Evolutionary conservation across 2,888 invertebrate genomes (phyloP).

Genomic region (Maniola hyperantus): DNA sequence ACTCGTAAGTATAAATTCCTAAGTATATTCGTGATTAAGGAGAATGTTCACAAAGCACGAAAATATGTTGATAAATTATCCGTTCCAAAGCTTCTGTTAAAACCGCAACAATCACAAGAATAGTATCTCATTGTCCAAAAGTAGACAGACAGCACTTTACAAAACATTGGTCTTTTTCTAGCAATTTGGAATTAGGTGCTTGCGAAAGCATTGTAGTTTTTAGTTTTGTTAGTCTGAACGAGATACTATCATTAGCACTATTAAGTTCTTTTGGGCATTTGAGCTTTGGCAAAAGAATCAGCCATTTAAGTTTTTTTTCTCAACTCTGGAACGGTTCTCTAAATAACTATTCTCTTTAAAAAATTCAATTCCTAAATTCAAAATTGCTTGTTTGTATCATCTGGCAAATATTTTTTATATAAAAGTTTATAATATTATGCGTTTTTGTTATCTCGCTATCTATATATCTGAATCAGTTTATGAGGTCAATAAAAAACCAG

Average conservation of each 20-base stretch:
- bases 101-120: slow-evolving; percentile 35
- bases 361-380: not conserved
- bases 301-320: not conserved
- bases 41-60: slow-evolving; percentile 23
- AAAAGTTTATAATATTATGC: too few relatives aligned
- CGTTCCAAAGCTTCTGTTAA: slow-evolving; percentile 24
- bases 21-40: slow-evolving; percentile 1
- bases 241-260: slow-evolving; percentile 30
- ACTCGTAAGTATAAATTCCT: not conserved
- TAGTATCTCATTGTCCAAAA: slow-evolving; percentile 34
- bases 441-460: too few relatives aligned
- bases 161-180: slow-evolving; percentile 37
- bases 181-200: slow-evolving; percentile 33
- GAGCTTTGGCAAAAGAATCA: not conserved
- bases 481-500: not conserved
- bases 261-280: slow-evolving; percentile 23
- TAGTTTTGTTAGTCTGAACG: slow-evolving; percentile 32
- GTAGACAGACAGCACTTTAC: slow-evolving; percentile 35
- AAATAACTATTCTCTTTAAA: too few relatives aligned
- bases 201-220: slow-evolving; percentile 25
- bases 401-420: too few relatives aligned
- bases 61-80: slow-evolving; percentile 31
- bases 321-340: not conserved
- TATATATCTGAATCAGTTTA: too few relatives aligned
- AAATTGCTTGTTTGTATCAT: not conserved